These are phyloP conservation scores for Eptatretus burgeri DNA, from an alignment of 2,113 vertebrate species.

Conservation along the genomic window DNA sequence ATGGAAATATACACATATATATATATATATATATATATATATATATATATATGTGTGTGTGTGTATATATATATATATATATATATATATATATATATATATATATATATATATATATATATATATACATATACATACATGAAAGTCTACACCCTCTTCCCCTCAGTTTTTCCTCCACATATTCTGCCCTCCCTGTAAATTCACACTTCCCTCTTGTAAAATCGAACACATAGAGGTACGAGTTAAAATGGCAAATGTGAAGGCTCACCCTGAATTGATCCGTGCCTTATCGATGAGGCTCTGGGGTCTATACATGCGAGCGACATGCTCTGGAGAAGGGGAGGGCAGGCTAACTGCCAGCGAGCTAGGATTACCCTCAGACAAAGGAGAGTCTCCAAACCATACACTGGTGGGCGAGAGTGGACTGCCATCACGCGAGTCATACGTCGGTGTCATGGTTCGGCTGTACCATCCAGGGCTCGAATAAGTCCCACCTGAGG, in stretches of 20 bases:
- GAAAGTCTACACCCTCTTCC: too few species aligned
- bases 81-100: too few species aligned
- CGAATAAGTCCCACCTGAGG: slow-evolving; percentile 75
- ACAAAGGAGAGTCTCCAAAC: slow-evolving; percentile 89
- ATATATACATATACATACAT: too few species aligned
- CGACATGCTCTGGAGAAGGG: slow-evolving; percentile 65
- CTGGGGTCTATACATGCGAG: slow-evolving; percentile 87
- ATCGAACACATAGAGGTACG: accelerated
- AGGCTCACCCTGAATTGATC: slow-evolving; percentile 84
- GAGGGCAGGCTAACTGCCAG: slow-evolving; percentile 83
- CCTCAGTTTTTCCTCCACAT: too few species aligned
- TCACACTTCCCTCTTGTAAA: background rate
- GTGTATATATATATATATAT: too few species aligned
- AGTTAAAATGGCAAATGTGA: background rate
- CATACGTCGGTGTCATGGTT: slow-evolving; percentile 95
- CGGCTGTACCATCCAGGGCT: slow-evolving; percentile 94
- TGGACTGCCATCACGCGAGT: slow-evolving; percentile 79
- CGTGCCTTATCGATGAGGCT: slow-evolving; percentile 89
- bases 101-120: too few species aligned
- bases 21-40: too few species aligned
- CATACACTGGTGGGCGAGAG: slow-evolving; percentile 81
- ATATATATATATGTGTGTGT: too few species aligned
- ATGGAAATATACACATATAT: too few species aligned
- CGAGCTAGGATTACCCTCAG: slow-evolving; percentile 86
- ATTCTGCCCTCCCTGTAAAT: too few species aligned